phyloP scores from a whole-genome alignment of 2,888 invertebrate species.

The Zootermopsis nevadensis region DNA sequence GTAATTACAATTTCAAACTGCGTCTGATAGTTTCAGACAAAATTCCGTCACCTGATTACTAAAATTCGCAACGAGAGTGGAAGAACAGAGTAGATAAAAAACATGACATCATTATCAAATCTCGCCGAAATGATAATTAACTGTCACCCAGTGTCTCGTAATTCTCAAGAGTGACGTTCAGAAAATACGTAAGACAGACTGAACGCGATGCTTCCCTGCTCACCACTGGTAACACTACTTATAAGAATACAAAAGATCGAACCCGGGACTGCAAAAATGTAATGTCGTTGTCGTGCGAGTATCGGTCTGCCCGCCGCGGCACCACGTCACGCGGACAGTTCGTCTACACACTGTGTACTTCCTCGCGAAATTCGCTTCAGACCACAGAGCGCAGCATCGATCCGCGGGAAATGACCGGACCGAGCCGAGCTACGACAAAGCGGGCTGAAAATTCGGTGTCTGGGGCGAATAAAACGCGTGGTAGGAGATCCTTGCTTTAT shows the following conservation, averaged over 20 bases:
- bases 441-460: conserved; percentile 28
- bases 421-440: conserved; percentile 33
- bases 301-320: conserved; percentile 19
- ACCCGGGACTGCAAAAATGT: too few species aligned
- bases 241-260: neutral
- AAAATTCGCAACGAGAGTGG: neutral
- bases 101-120: neutral
- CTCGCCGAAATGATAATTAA: neutral
- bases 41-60: neutral
- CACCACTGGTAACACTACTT: neutral
- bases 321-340: conserved; percentile 23
- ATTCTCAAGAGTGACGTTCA: neutral
- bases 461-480: neutral
- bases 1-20: neutral
- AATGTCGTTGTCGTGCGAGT: neutral
- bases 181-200: neutral
- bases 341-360: conserved; percentile 22
- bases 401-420: conserved; percentile 24
- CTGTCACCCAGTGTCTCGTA: neutral
- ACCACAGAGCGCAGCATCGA: conserved; percentile 15
- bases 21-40: neutral
- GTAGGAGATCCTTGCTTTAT: neutral
- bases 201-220: neutral
- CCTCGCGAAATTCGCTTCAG: conserved; percentile 27
- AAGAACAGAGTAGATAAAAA: neutral